phyloP scores from a whole-genome alignment of 2,113 vertebrate genomes.

The human (Homo sapiens) region GRCh38 chr14:33310001-33310500 shows the following conservation, averaged over 20 bases:
- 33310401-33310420: constrained; percentile 43
- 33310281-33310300: not conserved
- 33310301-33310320: not conserved
- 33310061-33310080: not conserved
- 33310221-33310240: not conserved
- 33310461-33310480: constrained; percentile 89
- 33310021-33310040: not conserved
- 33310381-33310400: constrained; percentile 50
- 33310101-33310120: constrained; percentile 4
- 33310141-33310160: not conserved
- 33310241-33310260: not conserved
- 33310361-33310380: constrained; percentile 44
- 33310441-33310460: constrained; percentile 83
- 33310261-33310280: not conserved
- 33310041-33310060: constrained; percentile 3
- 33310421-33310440: constrained; percentile 70
- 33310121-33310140: not conserved
- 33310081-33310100: constrained; percentile 2
- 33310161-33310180: not conserved
- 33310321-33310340: constrained; percentile 15
- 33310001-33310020: constrained; percentile 35
- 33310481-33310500: constrained; percentile 87
- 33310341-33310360: constrained; percentile 14
- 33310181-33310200: not conserved
- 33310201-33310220: not conserved